phyloP scores from a whole-genome alignment of 1,140 invertebrate species.

The Aphidius ervi region DNA sequence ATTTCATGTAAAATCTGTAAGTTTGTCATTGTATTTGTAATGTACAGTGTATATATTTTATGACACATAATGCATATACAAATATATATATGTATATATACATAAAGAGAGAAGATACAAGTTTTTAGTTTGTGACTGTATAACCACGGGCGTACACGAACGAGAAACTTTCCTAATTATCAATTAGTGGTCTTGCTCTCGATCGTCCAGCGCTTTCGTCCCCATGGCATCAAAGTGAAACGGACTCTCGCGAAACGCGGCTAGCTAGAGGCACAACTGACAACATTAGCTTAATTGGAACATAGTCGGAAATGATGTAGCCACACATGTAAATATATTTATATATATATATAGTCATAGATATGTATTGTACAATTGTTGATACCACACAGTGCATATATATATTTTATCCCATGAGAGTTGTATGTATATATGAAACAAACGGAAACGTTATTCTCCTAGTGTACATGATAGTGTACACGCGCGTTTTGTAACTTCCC shows the following conservation, averaged over 20 bases:
- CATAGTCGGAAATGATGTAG: conserved; percentile 3
- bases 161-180: conserved; percentile 22
- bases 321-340: not conserved
- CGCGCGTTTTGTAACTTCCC: not conserved
- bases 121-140: not conserved
- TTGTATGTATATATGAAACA: conserved; percentile 3
- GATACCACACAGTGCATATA: not conserved
- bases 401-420: not conserved
- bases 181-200: conserved; percentile 20
- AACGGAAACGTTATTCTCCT: conserved; percentile 14
- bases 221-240: conserved; percentile 20
- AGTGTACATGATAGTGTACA: not conserved
- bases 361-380: not conserved
- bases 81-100: no score
- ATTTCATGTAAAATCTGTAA: no score
- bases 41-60: no score
- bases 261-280: conserved; percentile 12
- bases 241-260: conserved; percentile 2
- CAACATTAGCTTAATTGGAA: conserved; percentile 31
- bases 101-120: not conserved
- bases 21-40: no score
- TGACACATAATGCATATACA: no score
- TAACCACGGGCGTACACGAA: conserved; percentile 7
- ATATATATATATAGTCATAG: not conserved
- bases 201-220: conserved; percentile 12